These are phyloP conservation scores for Reinhardtius hippoglossoides DNA, from an alignment of 2,113 vertebrate species.

Conservation along the genomic window DNA sequence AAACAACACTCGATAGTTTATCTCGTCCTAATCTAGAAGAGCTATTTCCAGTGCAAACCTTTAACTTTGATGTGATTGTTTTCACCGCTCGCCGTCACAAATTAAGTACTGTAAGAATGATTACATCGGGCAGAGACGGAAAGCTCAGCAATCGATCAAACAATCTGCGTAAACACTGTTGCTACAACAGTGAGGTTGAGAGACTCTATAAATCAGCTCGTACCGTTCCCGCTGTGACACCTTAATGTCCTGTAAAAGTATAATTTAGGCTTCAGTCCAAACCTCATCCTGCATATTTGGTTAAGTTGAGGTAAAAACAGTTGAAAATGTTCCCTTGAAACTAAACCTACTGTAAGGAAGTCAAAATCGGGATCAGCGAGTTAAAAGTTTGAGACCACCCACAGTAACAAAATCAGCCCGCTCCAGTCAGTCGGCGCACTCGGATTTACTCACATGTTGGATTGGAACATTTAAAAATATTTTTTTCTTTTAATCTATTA, in stretches of 20 bases:
- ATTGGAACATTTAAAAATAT: too few relatives aligned
- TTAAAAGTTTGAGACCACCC: neutral
- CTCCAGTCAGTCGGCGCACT: too few relatives aligned
- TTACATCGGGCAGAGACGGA: slow-evolving; percentile 3
- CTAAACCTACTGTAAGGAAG: neutral
- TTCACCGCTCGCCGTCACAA: neutral
- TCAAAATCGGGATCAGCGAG: neutral
- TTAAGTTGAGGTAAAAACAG: slow-evolving; percentile 2
- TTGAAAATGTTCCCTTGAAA: neutral
- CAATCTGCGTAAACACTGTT: slow-evolving; percentile 3
- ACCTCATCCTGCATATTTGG: neutral
- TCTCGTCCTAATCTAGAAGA: slow-evolving; percentile 2
- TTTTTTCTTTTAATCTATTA: too few relatives aligned
- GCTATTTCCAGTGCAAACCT: neutral
- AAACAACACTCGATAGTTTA: slow-evolving; percentile 1
- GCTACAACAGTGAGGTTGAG: neutral
- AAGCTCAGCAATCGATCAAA: neutral
- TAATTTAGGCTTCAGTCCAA: slow-evolving; percentile 8
- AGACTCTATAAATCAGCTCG: slow-evolving; percentile 23
- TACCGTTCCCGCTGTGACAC: slow-evolving; percentile 18
- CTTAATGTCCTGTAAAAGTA: slow-evolving; percentile 16
- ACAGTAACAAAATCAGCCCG: neutral
- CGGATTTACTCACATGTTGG: too few relatives aligned
- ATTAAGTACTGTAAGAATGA: neutral
- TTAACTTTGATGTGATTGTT: slow-evolving; percentile 18